Percentiles rank a stretch among this genome's conserved stretches.
Conservation (phyloP, 2,888 invertebrate species). For the Ectemnius cavifrons region DNA sequence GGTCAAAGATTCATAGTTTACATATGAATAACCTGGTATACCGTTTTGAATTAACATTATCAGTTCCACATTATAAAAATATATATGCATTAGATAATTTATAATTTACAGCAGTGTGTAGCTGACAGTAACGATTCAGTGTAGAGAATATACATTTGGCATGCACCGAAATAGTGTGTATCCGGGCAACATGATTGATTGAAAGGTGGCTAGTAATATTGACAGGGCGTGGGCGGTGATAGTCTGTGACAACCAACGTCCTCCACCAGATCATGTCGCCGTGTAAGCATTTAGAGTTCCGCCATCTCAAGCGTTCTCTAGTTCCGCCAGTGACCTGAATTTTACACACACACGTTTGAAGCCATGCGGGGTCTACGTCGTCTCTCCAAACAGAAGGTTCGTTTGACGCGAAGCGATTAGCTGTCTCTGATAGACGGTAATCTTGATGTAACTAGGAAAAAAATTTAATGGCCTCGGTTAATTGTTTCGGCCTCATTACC, state of each 20-base stretch:
- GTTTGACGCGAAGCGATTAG: not conserved
- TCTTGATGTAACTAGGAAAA: not conserved
- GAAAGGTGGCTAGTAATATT: constrained; percentile 5
- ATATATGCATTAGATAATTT: too few relatives aligned
- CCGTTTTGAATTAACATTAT: too few relatives aligned
- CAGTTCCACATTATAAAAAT: too few relatives aligned
- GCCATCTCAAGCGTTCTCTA: not conserved
- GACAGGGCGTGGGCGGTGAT: constrained; percentile 9
- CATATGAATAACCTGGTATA: not conserved
- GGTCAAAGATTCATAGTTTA: not conserved
- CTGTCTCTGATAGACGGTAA: not conserved
- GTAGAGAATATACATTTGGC: not conserved
- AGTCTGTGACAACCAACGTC: not conserved
- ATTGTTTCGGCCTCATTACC: not conserved
- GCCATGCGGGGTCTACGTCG: not conserved
- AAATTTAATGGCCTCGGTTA: not conserved
- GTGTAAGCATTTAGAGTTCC: constrained; percentile 8
- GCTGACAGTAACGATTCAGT: too few relatives aligned
- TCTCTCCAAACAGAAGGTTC: not conserved
- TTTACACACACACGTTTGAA: constrained; percentile 11
- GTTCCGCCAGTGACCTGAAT: constrained; percentile 14
- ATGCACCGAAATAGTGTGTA: too few relatives aligned
- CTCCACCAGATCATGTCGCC: constrained; percentile 12
- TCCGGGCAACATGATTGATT: not conserved
- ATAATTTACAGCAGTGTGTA: too few relatives aligned